Conservation (phyloP, 2,888 invertebrate species). For the Caenorhabditis doughertyi region DNA sequence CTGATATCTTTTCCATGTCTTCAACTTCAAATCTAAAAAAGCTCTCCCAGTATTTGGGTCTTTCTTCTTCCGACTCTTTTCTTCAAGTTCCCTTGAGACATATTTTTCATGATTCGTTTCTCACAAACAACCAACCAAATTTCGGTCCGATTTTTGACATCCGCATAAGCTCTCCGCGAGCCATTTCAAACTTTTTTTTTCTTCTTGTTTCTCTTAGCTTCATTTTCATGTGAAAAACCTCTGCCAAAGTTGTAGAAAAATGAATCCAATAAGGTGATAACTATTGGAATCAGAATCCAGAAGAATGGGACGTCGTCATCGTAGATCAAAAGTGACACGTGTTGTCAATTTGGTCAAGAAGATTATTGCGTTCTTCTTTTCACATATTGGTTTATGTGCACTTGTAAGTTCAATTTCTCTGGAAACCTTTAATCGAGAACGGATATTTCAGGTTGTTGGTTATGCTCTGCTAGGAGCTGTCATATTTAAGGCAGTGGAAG, state of each 20-base stretch:
- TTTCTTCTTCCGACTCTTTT: constrained; percentile 4
- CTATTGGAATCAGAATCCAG: neutral
- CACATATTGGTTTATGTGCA: constrained; percentile 83
- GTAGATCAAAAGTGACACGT: constrained; percentile 81
- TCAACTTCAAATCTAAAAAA: constrained; percentile 47
- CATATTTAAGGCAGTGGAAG: constrained; percentile 82
- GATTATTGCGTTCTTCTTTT: constrained; percentile 83
- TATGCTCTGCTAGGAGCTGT: constrained; percentile 82
- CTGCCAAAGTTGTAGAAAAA: constrained; percentile 17
- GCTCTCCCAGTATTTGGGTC: constrained; percentile 24
- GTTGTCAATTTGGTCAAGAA: constrained; percentile 82
- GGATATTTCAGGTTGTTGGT: constrained; percentile 81
- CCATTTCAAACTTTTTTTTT: constrained; percentile 28
- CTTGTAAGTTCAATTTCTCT: constrained; percentile 85
- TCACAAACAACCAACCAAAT: constrained; percentile 52
- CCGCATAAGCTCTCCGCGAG: constrained; percentile 41
- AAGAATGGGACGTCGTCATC: constrained; percentile 59
- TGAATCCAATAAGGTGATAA: neutral
- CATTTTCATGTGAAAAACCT: neutral
- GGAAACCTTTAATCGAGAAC: neutral
- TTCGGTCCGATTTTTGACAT: constrained; percentile 58
- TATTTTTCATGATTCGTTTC: constrained; percentile 66
- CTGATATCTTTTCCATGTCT: constrained; percentile 39
- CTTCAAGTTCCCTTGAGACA: constrained; percentile 54
- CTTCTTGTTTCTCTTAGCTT: constrained; percentile 5